Evolutionary conservation across 2,797 vertebrate species (phyloP), one percentile per base, ranked within the genome.

Genomic region (Nannoperca australis): DNA sequence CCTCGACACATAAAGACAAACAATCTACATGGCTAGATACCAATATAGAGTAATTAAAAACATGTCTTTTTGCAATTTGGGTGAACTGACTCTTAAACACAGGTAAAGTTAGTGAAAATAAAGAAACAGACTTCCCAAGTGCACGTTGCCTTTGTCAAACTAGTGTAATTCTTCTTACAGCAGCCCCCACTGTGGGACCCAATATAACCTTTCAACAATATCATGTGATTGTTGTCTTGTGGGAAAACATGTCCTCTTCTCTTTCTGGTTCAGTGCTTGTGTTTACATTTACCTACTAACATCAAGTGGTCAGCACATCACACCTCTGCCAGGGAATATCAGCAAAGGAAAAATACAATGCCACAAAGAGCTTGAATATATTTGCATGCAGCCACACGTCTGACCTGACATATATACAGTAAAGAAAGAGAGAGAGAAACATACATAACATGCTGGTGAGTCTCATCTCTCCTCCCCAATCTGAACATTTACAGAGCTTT

Each of bases 401-500:
- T 9, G 3, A n/a, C 54, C 18, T 42, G 47, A 69, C 72, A 51
- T 56, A 49, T 64, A 64, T 76, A 58, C 84, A 73, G 70, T 59
- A 70, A 78, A 53, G 60, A 42, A 42, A 27, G 24, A 18, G 24
- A 15, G n/a, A 32, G 20, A 55, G 45, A 58, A 4, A 34, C 45
- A 38, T 15, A 77, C 54, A 82, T 78, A 34, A 88, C 79, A 84
- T 62, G 56, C 78, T 62, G 36, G 51, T 5, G 62, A 54, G 75
- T 56, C 70, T 84, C 67, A 49, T 82, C 58, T 69, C 79, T 86
- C n/a, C 42, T 90, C 81, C 59, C 76, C 70, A 89, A 82, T 84
- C 80, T 64, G 79, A 87, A 79, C 89, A 84, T 82, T 78, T 36
- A 61, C 70, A 58, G 70, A 49, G 70, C 56, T 73, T 62, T 70